Evolutionary conservation across 1,140 invertebrate species (phyloP).

Genomic region (Pseudoatta argentina): DNA sequence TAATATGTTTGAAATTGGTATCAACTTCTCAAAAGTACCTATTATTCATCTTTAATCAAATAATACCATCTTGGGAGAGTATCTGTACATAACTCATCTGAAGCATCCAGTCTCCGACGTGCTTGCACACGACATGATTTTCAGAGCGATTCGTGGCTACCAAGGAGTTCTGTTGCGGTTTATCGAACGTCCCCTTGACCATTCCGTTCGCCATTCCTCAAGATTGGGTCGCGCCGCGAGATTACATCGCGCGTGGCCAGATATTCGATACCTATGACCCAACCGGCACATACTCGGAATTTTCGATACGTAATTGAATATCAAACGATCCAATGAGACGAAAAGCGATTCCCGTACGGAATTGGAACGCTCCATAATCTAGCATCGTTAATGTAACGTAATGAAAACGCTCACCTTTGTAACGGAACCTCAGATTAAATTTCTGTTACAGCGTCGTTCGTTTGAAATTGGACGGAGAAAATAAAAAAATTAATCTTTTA

Average conservation of each 20-base stretch:
- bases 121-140: conserved; percentile 35
- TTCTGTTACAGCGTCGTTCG: background rate
- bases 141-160: conserved; percentile 23
- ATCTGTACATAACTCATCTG: conserved; percentile 15
- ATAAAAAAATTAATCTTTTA: background rate
- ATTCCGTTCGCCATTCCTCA: conserved; percentile 65
- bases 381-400: conserved; percentile 25
- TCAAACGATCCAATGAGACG: conserved; percentile 24
- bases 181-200: conserved; percentile 57
- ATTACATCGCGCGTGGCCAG: conserved; percentile 61
- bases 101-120: background rate
- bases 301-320: conserved; percentile 70
- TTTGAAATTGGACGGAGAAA: background rate
- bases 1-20: background rate
- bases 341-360: conserved; percentile 18
- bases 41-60: background rate
- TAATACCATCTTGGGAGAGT: background rate
- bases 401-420: conserved; percentile 44
- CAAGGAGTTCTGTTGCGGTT: conserved; percentile 49
- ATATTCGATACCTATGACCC: conserved; percentile 59
- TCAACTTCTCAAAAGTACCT: background rate
- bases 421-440: conserved; percentile 51
- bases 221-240: conserved; percentile 65
- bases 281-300: conserved; percentile 59
- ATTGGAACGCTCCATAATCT: conserved; percentile 6